These are phyloP conservation scores for Ctenochaetus hawaiiensis DNA, from an alignment of 2,797 vertebrate species.

Conservation along the genomic window DNA sequence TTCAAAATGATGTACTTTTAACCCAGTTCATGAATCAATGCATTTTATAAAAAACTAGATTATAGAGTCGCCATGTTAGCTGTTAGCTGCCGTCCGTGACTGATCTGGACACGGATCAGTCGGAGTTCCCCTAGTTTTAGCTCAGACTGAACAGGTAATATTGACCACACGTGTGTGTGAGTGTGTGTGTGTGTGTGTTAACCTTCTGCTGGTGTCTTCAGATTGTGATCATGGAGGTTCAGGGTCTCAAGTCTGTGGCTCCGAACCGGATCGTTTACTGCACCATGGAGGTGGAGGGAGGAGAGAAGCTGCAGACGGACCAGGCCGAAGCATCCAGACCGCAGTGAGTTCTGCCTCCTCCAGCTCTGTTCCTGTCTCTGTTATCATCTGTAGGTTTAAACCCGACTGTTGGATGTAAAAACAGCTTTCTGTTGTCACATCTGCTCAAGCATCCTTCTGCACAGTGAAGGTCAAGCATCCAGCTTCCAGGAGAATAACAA, in stretches of 20 bases:
- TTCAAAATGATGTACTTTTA: too few species aligned
- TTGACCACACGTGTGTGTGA: too few species aligned
- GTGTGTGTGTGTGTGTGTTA: too few species aligned
- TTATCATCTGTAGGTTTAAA: too few species aligned
- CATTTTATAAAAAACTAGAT: too few species aligned
- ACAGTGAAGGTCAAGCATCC: constrained; percentile 1
- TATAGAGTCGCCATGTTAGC: too few species aligned
- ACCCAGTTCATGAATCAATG: too few species aligned
- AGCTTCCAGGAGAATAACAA: too few species aligned
- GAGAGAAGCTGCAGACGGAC: constrained; percentile 97
- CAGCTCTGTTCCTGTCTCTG: background rate
- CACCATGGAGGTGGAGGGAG: constrained; percentile 99
- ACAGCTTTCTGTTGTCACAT: background rate
- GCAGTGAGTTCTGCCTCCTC: constrained; percentile 87
- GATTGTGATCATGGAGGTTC: constrained; percentile 97
- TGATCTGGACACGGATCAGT: too few species aligned
- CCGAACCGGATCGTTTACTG: constrained; percentile 97
- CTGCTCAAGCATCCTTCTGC: background rate
- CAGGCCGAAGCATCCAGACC: constrained; percentile 97
- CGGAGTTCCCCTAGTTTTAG: too few species aligned
- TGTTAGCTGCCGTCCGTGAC: too few species aligned
- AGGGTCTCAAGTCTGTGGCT: constrained; percentile 94
- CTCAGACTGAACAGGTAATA: background rate
- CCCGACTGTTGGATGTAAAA: background rate
- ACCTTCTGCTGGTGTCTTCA: constrained; percentile 63